Conservation (phyloP, 2,797 vertebrate species). For the Danio tinwini region DNA sequence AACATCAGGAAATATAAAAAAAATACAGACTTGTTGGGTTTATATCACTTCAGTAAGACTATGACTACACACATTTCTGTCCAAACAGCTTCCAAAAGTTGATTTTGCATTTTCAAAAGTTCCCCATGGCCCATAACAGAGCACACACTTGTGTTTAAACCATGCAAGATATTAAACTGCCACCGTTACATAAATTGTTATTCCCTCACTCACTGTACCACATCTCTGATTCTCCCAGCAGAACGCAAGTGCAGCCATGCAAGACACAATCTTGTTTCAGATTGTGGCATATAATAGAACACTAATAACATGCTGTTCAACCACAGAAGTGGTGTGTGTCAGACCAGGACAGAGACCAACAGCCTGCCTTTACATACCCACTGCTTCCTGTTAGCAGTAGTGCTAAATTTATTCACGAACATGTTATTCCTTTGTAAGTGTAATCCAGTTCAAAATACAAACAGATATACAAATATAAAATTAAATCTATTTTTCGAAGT, state of each 20-base stretch:
- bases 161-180: neutral
- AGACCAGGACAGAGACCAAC: neutral
- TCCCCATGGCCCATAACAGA: neutral
- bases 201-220: neutral
- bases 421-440: no score
- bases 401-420: neutral
- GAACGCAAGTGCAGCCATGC: constrained; percentile 16
- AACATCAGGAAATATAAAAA: no score
- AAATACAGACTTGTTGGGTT: no score
- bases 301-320: constrained; percentile 25
- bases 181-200: no score
- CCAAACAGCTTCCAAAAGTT: no score
- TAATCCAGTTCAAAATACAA: no score
- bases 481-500: no score
- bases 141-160: neutral
- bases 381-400: neutral
- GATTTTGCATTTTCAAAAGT: no score
- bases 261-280: constrained; percentile 22
- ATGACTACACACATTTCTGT: no score
- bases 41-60: no score
- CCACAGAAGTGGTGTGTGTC: neutral
- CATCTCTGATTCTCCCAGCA: neutral
- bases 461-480: no score
- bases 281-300: constrained; percentile 21
- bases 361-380: neutral